Conservation (phyloP, 2,113 vertebrate species). For the Notarius lentiginosus region DNA sequence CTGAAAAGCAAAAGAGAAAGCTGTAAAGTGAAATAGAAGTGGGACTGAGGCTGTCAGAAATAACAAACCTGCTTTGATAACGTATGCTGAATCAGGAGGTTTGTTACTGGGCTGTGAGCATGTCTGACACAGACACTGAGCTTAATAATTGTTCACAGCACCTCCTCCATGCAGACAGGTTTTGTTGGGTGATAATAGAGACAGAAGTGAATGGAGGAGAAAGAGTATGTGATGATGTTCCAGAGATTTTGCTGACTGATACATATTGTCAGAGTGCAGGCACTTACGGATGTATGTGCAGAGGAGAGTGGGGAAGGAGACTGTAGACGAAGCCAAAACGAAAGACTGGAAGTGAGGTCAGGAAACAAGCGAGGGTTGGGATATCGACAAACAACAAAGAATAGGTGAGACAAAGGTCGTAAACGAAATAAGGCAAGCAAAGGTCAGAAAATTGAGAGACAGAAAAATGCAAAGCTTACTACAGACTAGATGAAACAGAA, state of each 20-base stretch:
- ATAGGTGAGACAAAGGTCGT: too few species aligned
- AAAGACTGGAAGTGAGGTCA: too few species aligned
- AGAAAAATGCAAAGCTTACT: too few species aligned
- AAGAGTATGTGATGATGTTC: neutral
- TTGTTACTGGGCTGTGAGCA: neutral
- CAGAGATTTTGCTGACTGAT: conserved; percentile 28
- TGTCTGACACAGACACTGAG: neutral
- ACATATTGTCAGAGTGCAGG: neutral
- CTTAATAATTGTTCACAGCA: conserved; percentile 3
- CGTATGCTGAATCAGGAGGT: neutral
- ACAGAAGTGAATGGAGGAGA: neutral
- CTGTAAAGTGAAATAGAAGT: neutral
- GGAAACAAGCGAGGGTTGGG: too few species aligned
- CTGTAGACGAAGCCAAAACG: too few species aligned
- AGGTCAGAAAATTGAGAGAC: too few species aligned
- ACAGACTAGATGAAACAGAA: too few species aligned
- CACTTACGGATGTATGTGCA: too few species aligned
- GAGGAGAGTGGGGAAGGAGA: too few species aligned
- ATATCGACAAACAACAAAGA: too few species aligned
- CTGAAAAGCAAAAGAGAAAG: neutral
- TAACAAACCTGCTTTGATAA: neutral
- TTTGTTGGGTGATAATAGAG: conserved; percentile 2
- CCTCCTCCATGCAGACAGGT: neutral
- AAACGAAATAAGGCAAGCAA: too few species aligned
- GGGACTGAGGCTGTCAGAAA: conserved; percentile 2